Evolutionary conservation across 2,113 vertebrate species (phyloP).

Genomic region (Lagenorhynchus albirostris): DNA sequence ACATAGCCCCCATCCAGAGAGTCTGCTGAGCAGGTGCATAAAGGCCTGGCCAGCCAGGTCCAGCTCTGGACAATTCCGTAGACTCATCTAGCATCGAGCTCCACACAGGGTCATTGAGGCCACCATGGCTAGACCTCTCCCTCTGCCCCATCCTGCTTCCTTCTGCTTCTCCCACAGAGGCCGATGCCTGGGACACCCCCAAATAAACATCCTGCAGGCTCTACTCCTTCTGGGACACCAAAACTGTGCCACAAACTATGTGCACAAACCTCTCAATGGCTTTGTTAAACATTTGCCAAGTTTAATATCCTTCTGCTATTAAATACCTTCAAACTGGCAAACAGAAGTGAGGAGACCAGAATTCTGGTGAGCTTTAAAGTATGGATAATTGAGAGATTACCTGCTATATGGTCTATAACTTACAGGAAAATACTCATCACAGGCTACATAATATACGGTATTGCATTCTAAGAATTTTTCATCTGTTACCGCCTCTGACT

Average conservation of each 20-base stretch:
- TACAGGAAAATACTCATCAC: not conserved
- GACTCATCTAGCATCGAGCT: not conserved
- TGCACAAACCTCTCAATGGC: not conserved
- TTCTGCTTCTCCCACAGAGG: not conserved
- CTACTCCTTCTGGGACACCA: not conserved
- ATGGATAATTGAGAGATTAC: not conserved
- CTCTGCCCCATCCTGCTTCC: not conserved
- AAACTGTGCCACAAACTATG: not conserved
- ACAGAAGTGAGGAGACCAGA: not conserved
- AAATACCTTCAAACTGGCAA: not conserved
- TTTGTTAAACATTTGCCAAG: not conserved
- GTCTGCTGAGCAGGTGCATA: accelerated
- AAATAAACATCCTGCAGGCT: not conserved
- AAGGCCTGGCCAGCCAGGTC: not conserved
- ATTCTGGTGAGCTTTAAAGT: not conserved
- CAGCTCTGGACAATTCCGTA: not conserved
- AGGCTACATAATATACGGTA: no score
- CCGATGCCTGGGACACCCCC: not conserved
- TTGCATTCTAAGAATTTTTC: no score
- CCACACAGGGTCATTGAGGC: not conserved
- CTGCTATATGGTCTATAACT: not conserved
- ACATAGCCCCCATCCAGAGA: no score
- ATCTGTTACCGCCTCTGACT: not conserved
- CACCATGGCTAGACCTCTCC: not conserved
- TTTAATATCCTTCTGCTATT: not conserved